Evolutionary conservation across 2,888 invertebrate genomes (phyloP).

Genomic region (Cephus runcator): DNA sequence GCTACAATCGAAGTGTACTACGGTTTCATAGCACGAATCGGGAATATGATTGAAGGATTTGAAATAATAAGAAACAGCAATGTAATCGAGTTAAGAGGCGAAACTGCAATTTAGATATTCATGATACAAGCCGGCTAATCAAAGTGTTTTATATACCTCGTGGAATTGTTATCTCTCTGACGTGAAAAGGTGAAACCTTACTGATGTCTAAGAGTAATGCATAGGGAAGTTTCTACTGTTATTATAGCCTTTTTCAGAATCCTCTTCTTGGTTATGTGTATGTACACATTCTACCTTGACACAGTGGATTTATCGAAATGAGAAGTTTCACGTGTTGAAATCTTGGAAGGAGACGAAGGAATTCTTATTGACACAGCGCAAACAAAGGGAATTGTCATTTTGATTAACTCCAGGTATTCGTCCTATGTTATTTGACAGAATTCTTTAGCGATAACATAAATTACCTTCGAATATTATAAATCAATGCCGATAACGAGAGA

Average conservation of each 20-base stretch:
- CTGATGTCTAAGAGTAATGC: neutral
- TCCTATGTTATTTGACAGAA: neutral
- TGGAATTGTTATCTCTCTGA: no score
- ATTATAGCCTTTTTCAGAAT: neutral
- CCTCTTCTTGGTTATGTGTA: neutral
- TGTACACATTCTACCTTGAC: neutral
- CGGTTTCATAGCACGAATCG: neutral
- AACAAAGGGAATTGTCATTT: neutral
- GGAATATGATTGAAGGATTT: neutral
- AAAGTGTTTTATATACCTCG: no score
- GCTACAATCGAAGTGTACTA: neutral
- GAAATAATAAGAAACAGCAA: no score
- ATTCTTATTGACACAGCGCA: neutral
- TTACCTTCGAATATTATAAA: neutral
- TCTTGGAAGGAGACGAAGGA: neutral
- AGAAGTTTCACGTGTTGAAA: neutral
- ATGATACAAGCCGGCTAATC: neutral
- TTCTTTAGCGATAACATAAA: neutral
- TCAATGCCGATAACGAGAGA: neutral
- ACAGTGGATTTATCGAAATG: neutral
- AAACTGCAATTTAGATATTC: neutral
- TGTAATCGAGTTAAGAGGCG: no score
- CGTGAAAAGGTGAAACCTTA: neutral
- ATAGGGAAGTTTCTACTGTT: neutral
- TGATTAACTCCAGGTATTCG: neutral